Conservation (phyloP, 2,113 vertebrate genomes). For the Nettapus auritus region DNA sequence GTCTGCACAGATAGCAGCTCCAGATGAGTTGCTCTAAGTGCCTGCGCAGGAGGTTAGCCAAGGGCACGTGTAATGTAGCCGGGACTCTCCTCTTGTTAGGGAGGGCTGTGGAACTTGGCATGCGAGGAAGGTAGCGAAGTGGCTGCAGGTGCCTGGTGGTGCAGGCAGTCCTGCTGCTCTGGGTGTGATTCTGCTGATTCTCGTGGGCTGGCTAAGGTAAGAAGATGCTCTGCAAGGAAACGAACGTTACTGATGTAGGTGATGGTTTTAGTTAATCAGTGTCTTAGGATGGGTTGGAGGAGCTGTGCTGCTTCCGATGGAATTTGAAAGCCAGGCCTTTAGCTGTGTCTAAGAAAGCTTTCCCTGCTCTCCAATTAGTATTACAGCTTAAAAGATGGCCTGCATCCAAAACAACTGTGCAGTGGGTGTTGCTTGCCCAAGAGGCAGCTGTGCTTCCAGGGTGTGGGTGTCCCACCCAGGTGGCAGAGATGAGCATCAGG, state of each 20-base stretch:
- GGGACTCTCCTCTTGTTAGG: background rate
- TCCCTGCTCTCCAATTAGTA: background rate
- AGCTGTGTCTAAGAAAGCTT: background rate
- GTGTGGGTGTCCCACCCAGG: fast-evolving
- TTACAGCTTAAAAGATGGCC: background rate
- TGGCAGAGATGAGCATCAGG: background rate
- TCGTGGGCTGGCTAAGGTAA: background rate
- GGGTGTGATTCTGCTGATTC: background rate
- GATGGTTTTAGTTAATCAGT: background rate
- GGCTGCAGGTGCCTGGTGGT: fast-evolving
- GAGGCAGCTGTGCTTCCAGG: background rate
- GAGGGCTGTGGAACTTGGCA: background rate
- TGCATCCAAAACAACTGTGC: background rate
- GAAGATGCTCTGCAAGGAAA: background rate
- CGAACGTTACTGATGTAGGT: background rate
- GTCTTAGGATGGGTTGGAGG: too few species aligned
- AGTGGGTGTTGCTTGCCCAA: background rate
- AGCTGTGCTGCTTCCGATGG: background rate
- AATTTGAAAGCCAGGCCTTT: background rate
- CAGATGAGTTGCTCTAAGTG: background rate
- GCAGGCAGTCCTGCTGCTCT: background rate
- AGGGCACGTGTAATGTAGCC: background rate
- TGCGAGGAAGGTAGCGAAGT: background rate
- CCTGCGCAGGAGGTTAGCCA: background rate
- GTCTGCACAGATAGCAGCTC: background rate